Percentiles rank a stretch among this genome's conserved stretches.
Conservation (phyloP, 2,888 invertebrate genomes). For the Desoria tigrina region DNA sequence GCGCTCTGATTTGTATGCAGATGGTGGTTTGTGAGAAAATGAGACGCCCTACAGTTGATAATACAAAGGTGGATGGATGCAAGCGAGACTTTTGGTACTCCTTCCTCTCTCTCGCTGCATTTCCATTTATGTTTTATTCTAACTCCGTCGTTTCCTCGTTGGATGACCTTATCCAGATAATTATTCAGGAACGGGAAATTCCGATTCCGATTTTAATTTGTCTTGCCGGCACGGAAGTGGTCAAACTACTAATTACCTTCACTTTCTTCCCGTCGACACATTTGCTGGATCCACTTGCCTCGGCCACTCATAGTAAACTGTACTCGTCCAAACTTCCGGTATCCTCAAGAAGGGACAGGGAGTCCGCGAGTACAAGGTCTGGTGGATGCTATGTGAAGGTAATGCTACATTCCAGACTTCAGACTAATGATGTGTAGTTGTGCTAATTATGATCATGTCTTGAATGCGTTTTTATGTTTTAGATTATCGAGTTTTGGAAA, state of each 20-base stretch:
- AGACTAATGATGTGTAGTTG: too few relatives aligned
- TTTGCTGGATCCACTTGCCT: slow-evolving; percentile 29
- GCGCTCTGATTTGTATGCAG: not conserved
- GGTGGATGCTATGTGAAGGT: slow-evolving; percentile 23
- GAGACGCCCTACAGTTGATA: too few relatives aligned
- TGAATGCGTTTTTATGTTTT: slow-evolving; percentile 15
- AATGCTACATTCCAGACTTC: too few relatives aligned
- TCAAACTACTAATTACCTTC: slow-evolving; percentile 40
- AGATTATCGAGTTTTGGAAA: slow-evolving; percentile 37
- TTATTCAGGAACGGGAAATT: slow-evolving; percentile 34
- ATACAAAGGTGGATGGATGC: not conserved
- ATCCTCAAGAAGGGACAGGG: slow-evolving; percentile 34
- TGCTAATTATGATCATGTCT: not conserved
- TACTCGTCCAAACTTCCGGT: slow-evolving; percentile 26
- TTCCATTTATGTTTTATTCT: slow-evolving; percentile 25
- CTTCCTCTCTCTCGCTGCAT: slow-evolving; percentile 18
- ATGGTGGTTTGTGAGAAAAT: not conserved
- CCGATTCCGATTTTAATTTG: slow-evolving; percentile 35
- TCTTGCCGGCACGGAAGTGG: slow-evolving; percentile 29
- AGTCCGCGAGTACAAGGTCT: slow-evolving; percentile 12
- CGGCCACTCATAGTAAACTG: not conserved
- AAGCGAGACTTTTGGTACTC: slow-evolving; percentile 39
- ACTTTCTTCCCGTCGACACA: slow-evolving; percentile 32
- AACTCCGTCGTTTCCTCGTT: not conserved
- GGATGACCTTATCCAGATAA: slow-evolving; percentile 8